Percentiles rank a stretch among this genome's conserved stretches.
phyloP scores from a whole-genome alignment of 2,797 vertebrate genomes.

The Rhinella marina region DNA sequence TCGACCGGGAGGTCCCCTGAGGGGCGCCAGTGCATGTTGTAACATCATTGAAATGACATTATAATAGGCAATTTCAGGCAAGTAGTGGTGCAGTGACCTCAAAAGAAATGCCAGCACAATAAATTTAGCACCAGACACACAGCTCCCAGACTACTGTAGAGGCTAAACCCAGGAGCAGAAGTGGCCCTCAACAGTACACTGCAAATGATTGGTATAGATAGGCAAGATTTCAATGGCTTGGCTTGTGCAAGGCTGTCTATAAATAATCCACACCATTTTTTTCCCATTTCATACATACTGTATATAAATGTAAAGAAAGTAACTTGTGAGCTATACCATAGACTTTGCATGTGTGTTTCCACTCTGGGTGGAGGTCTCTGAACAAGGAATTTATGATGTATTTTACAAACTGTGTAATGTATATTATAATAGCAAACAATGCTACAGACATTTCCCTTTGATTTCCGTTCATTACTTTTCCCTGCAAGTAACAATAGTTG shows the following conservation, averaged over 20 bases:
- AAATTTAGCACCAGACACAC: too few species aligned
- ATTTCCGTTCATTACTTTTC: conserved; percentile 30
- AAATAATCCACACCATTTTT: neutral
- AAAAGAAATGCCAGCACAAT: too few species aligned
- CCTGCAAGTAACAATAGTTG: neutral
- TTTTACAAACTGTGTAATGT: conserved; percentile 44
- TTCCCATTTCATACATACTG: neutral
- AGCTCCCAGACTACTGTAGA: too few species aligned
- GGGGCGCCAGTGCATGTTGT: too few species aligned
- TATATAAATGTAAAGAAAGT: neutral
- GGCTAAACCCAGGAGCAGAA: neutral
- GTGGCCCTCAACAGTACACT: neutral
- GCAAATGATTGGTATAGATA: neutral
- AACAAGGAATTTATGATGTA: conserved; percentile 37
- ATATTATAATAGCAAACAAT: conserved; percentile 7
- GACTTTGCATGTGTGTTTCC: neutral
- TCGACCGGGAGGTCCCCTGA: too few species aligned
- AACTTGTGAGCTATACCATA: neutral
- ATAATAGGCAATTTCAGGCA: too few species aligned
- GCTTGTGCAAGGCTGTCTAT: neutral
- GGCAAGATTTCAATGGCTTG: neutral
- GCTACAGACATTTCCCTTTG: conserved; percentile 1
- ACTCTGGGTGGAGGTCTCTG: neutral
- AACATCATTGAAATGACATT: neutral
- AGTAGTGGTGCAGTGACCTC: too few species aligned